phyloP scores from a whole-genome alignment of 1,140 invertebrate genomes.

The Latrodectus geometricus region DNA sequence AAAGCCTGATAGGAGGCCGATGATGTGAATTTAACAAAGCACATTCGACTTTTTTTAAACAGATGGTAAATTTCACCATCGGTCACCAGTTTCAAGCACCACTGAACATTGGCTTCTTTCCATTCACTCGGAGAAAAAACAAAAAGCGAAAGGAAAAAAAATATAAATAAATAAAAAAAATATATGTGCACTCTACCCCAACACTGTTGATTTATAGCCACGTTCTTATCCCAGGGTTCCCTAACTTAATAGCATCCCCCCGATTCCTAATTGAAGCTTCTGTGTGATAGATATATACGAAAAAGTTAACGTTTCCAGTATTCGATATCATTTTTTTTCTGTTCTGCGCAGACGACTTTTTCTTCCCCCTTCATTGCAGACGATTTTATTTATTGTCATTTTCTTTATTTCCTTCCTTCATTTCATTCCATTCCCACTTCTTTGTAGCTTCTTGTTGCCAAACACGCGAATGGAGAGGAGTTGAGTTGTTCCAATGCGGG shows the following conservation, averaged over 20 bases:
- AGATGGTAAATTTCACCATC: slow-evolving; percentile 6
- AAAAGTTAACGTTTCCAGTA: slow-evolving; percentile 13
- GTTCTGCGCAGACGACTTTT: neutral
- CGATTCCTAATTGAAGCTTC: slow-evolving; percentile 8
- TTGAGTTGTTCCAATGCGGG: neutral
- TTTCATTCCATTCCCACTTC: neutral
- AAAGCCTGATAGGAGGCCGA: neutral
- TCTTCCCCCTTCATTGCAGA: neutral
- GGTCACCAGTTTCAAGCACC: neutral
- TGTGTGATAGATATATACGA: neutral
- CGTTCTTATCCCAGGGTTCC: neutral
- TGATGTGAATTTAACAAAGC: neutral
- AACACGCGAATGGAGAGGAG: neutral
- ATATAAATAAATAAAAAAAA: neutral
- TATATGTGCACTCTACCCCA: neutral
- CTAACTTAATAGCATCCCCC: slow-evolving; percentile 17
- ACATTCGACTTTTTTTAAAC: neutral
- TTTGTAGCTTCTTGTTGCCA: slow-evolving; percentile 5
- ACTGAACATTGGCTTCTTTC: slow-evolving; percentile 17
- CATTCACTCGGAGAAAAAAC: neutral
- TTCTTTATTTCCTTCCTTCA: neutral
- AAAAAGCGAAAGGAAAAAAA: neutral
- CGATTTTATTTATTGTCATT: neutral
- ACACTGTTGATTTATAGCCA: slow-evolving; percentile 16
- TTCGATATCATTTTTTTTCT: neutral